Evolutionary conservation across 1,140 invertebrate species (phyloP), one percentile per base, ranked within the genome.

Genomic region (Bombus fervidus): DNA sequence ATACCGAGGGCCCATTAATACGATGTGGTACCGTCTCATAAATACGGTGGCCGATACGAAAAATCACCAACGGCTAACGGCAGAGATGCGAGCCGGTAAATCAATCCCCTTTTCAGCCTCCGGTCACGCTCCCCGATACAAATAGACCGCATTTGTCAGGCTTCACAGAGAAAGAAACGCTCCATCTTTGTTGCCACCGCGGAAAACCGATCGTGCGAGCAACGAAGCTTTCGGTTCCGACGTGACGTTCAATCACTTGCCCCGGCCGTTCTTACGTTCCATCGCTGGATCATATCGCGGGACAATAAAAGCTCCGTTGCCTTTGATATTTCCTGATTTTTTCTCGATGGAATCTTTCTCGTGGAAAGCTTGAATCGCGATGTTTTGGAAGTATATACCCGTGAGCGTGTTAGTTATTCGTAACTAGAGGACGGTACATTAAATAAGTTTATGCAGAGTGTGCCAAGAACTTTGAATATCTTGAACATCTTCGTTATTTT

Each of bases 11-110:
- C 69, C 83, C 90, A 90, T 91, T 91, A 91, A 91, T 89, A 91
- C 86, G 82, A 75, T 68, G 88, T 80, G 84, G 75, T 89, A 86
- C 75, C 86, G 83, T 89, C 89, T 84, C 89, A 89, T 91, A 91
- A 91, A 91, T 91, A 91, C 72, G 64, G 57, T 72, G 72, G 59
- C 59, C 59, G 59, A 89, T 91, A 82, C 86, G 87, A 87, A 88
- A 86, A 82, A 91, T 87, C 72, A 78, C 86, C 47, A 62, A 62
- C 28, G 59, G 59, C 59, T n/a, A 62, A 62, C 28, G 18, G 28
- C 59, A 62, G 28, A 62, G 59, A 62, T 62, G 59, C 80, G 81
- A 81, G 34, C 66, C 85, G 57, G 78, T 87, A 79, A 82, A 90
- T 89, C 89, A 89, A 89, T 85, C 57, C 79, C 37, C 73, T 84